Conservation (phyloP, 2,888 invertebrate genomes). For the Zygogramma bicolorata region DNA sequence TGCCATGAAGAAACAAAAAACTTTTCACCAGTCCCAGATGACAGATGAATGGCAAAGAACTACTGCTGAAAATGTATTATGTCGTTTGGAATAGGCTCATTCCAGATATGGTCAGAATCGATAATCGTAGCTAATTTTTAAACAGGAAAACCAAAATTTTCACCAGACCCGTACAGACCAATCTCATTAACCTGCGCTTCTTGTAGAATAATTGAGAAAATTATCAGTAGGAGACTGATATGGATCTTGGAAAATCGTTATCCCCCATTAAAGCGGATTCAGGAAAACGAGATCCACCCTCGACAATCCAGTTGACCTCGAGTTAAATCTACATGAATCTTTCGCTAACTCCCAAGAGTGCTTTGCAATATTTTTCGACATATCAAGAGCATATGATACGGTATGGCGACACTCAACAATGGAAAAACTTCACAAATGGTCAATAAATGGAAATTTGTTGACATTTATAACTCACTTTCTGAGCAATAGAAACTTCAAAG, state of each 20-base stretch:
- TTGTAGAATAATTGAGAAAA: conserved; percentile 14
- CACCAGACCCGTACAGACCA: not conserved
- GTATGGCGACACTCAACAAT: conserved; percentile 7
- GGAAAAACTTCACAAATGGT: not conserved
- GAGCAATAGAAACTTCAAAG: not conserved
- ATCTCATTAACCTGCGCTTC: not conserved
- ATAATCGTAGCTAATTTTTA: not conserved
- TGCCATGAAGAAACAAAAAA: not conserved
- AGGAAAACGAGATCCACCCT: conserved; percentile 17
- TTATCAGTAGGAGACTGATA: conserved; percentile 2
- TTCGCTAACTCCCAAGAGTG: conserved; percentile 10
- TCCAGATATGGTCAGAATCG: conserved; percentile 1
- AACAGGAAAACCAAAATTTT: conserved; percentile 6
- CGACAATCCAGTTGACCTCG: conserved; percentile 15
- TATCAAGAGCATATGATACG: conserved; percentile 17
- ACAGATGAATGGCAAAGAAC: not conserved
- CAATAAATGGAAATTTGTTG: not conserved
- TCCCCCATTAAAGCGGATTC: conserved; percentile 17
- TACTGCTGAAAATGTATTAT: not conserved
- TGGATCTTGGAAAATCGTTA: conserved; percentile 8
- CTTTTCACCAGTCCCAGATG: not conserved
- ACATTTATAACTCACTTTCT: not conserved
- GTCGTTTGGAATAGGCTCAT: not conserved
- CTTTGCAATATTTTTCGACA: conserved; percentile 17
- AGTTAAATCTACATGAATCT: conserved; percentile 11